Evolutionary conservation across 2,888 invertebrate species (phyloP).

Genomic region (Pristionchus mayeri): DNA sequence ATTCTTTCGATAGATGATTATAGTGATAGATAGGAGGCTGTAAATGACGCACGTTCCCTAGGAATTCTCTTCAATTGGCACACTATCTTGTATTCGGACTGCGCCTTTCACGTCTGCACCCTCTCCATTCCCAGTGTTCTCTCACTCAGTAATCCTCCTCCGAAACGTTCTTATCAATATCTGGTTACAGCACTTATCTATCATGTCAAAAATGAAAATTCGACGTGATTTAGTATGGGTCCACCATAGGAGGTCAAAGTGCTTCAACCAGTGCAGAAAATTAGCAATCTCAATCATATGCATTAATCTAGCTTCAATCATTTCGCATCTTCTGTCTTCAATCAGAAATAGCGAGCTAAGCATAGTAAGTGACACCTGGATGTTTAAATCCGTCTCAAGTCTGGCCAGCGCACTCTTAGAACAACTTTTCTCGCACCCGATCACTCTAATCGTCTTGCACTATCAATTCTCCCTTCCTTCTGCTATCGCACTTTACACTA

Average conservation of each 20-base stretch:
- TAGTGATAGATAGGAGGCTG: conserved; percentile 11
- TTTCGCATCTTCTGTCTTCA: too few species aligned
- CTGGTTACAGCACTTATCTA: conserved; percentile 7
- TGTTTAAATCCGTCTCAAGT: neutral
- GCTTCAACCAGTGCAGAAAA: neutral
- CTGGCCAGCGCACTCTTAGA: neutral
- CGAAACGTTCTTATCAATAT: conserved; percentile 28
- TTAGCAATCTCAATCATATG: too few species aligned
- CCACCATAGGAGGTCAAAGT: neutral
- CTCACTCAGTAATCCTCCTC: conserved; percentile 9
- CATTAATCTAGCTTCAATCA: too few species aligned
- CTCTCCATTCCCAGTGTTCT: neutral
- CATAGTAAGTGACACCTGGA: too few species aligned
- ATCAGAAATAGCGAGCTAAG: too few species aligned
- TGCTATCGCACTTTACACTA: neutral
- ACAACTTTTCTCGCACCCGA: neutral
- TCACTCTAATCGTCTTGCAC: conserved; percentile 29
- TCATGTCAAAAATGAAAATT: neutral
- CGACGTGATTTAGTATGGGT: conserved; percentile 33
- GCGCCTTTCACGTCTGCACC: neutral
- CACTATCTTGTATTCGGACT: neutral
- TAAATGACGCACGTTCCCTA: conserved; percentile 27
- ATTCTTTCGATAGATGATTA: too few species aligned
- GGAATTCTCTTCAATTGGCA: neutral
- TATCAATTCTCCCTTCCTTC: neutral